phyloP scores from a whole-genome alignment of 2,113 vertebrate species.

The Mobula birostris region DNA sequence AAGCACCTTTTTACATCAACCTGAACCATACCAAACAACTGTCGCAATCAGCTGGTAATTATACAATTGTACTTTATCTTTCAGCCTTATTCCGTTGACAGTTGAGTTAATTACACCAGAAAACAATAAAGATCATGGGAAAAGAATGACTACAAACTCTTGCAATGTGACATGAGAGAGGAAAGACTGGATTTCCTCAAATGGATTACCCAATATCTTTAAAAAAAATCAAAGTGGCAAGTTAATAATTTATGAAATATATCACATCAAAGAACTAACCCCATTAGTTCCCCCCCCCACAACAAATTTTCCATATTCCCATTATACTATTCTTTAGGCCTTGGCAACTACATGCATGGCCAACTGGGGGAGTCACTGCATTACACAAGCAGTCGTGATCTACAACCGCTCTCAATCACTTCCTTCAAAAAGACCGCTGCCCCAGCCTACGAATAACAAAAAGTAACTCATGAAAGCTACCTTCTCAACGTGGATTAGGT shows the following conservation, averaged over 20 bases:
- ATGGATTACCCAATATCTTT: not conserved
- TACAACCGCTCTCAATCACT: not conserved
- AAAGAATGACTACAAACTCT: not conserved
- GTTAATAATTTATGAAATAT: not conserved
- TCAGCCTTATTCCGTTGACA: not conserved
- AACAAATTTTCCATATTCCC: not conserved
- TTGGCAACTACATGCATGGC: too few species aligned
- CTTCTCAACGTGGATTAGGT: not conserved
- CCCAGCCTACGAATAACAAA: not conserved
- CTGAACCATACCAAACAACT: too few species aligned
- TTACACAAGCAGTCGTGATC: not conserved
- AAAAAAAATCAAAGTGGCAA: not conserved
- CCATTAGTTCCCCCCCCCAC: not conserved
- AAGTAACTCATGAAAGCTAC: not conserved
- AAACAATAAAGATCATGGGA: not conserved
- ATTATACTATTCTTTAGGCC: not conserved
- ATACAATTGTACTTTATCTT: not conserved
- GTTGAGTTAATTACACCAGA: not conserved
- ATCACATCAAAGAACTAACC: not conserved
- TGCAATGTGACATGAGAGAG: not conserved
- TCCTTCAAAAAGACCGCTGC: not conserved
- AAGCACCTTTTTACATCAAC: too few species aligned
- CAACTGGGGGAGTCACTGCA: not conserved
- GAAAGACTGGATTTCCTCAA: not conserved
- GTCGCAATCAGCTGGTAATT: too few species aligned